Evolutionary conservation across 2,113 vertebrate genomes (phyloP).

Genomic region (Zosterops borbonicus): DNA sequence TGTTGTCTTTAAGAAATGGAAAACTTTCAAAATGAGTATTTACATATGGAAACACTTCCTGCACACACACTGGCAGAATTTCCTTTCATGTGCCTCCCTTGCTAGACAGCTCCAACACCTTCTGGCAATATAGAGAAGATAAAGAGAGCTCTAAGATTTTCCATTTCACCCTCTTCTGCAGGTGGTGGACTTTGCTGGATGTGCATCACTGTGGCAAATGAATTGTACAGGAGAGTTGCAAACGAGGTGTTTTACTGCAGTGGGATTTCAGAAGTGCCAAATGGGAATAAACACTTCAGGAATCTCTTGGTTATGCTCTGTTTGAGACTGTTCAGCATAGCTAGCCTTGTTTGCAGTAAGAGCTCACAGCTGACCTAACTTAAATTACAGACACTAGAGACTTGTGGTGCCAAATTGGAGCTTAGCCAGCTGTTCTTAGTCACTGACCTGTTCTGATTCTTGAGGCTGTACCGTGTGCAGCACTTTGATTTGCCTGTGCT

Average conservation of each 20-base stretch:
- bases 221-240: background rate
- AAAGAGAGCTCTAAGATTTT: background rate
- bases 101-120: background rate
- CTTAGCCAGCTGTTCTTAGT: background rate
- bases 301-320: background rate
- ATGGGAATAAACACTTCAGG: background rate
- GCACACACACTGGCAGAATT: background rate
- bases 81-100: background rate
- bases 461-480: background rate
- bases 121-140: background rate
- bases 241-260: background rate
- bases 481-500: background rate
- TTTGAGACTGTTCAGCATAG: background rate
- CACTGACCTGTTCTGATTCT: background rate
- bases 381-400: background rate
- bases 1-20: background rate
- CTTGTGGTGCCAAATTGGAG: background rate
- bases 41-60: background rate
- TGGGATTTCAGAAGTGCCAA: background rate
- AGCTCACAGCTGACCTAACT: background rate
- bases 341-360: background rate
- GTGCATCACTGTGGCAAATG: background rate
- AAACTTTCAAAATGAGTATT: background rate
- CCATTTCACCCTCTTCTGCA: background rate
- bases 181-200: background rate